Conservation (phyloP, 2,888 invertebrate species). For the Anarsia innoxiella region DNA sequence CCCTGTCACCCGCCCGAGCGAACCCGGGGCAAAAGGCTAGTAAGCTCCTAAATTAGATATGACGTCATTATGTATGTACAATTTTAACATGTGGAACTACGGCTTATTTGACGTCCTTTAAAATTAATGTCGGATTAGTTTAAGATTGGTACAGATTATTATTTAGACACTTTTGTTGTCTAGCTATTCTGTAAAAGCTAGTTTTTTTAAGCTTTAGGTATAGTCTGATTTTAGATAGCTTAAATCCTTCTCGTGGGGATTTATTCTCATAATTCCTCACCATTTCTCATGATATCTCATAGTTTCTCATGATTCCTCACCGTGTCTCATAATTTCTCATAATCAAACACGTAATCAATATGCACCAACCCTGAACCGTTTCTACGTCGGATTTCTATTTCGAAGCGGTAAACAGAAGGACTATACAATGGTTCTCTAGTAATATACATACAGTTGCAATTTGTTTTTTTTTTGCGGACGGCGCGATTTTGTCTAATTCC, state of each 20-base stretch:
- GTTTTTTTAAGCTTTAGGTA: too few species aligned
- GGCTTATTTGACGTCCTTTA: slow-evolving; percentile 7
- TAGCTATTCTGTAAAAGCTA: too few species aligned
- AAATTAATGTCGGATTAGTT: neutral
- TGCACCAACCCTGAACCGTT: too few species aligned
- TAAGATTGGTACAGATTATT: too few species aligned
- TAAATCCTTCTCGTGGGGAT: too few species aligned
- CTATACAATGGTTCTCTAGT: slow-evolving; percentile 15
- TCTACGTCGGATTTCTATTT: slow-evolving; percentile 2
- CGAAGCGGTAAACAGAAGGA: slow-evolving; percentile 10
- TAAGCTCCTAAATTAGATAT: slow-evolving; percentile 74
- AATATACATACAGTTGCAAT: slow-evolving; percentile 22
- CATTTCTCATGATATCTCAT: too few species aligned
- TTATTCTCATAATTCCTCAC: too few species aligned
- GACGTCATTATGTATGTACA: slow-evolving; percentile 64
- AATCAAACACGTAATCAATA: too few species aligned
- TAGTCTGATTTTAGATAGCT: too few species aligned
- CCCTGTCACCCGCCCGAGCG: slow-evolving; percentile 72
- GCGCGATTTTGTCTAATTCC: slow-evolving; percentile 36
- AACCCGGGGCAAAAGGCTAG: slow-evolving; percentile 70
- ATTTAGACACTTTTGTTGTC: too few species aligned
- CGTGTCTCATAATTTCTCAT: too few species aligned
- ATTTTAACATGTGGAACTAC: slow-evolving; percentile 2
- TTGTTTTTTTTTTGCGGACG: slow-evolving; percentile 49
- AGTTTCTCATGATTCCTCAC: too few species aligned